These are phyloP conservation scores for Phenganax subtilis DNA, from an alignment of 92 coral and sea anemone genomes.

Conservation along the genomic window DNA sequence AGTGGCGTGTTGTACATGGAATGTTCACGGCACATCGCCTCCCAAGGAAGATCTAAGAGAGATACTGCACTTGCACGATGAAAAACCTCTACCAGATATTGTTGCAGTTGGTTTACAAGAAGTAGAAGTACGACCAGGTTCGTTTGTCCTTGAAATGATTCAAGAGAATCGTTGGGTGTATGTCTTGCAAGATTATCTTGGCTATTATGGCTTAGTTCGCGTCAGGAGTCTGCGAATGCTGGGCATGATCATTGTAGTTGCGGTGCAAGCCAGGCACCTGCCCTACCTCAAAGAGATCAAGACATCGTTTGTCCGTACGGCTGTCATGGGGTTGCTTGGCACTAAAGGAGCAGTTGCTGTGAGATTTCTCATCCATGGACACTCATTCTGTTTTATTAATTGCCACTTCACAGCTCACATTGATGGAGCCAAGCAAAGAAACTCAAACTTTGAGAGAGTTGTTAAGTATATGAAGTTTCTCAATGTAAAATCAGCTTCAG, in stretches of 20 bases:
- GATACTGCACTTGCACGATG: slow-evolving; percentile 78
- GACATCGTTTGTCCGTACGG: slow-evolving; percentile 83
- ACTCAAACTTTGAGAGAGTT: slow-evolving; percentile 47
- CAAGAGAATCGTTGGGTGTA: slow-evolving; percentile 97
- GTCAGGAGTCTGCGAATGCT: slow-evolving; percentile 93
- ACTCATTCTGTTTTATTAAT: slow-evolving; percentile 92
- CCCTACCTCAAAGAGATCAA: slow-evolving; percentile 78
- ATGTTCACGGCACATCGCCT: slow-evolving; percentile 83
- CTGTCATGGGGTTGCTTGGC: slow-evolving; percentile 86
- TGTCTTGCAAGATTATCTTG: slow-evolving; percentile 90
- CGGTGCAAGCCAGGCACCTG: slow-evolving; percentile 80
- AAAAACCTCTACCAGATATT: slow-evolving; percentile 81
- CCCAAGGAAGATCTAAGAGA: slow-evolving; percentile 93
- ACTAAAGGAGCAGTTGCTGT: slow-evolving; percentile 95
- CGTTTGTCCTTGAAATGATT: slow-evolving; percentile 79
- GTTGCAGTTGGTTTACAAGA: slow-evolving; percentile 98
- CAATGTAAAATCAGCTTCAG: slow-evolving; percentile 60
- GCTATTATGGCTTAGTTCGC: slow-evolving; percentile 94
- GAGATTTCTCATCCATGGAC: slow-evolving; percentile 78
- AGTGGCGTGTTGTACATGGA: slow-evolving; percentile 93
- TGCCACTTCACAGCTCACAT: slow-evolving; percentile 98
- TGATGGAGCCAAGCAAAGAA: slow-evolving; percentile 85
- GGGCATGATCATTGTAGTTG: slow-evolving; percentile 93
- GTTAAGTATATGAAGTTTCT: slow-evolving; percentile 22
- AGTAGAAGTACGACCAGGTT: slow-evolving; percentile 92